phyloP scores from a whole-genome alignment of 2,113 vertebrate genomes.

The Callopanchax toddi region DNA sequence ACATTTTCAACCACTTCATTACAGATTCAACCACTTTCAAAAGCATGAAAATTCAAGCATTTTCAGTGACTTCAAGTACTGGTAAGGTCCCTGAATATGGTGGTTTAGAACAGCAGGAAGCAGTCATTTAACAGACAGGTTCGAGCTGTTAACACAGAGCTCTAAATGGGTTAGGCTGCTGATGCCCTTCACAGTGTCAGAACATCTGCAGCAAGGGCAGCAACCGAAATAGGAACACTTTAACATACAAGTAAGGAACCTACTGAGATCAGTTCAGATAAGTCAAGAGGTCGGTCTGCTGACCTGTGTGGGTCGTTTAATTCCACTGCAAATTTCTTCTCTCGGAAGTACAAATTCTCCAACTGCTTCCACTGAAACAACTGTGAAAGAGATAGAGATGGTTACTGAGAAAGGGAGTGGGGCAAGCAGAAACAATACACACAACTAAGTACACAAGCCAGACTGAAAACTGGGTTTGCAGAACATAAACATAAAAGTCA shows the following conservation, averaged over 20 bases:
- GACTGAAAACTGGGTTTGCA: constrained; percentile 29
- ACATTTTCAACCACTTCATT: too few relatives aligned
- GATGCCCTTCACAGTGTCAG: constrained; percentile 46
- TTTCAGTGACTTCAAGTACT: too few relatives aligned
- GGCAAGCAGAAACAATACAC: constrained; percentile 16
- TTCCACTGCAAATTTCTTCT: constrained; percentile 99
- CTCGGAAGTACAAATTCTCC: constrained; percentile 98
- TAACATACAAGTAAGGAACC: constrained; percentile 12
- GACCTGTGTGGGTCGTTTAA: constrained; percentile 95
- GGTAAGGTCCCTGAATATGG: too few relatives aligned
- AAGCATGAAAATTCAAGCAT: too few relatives aligned
- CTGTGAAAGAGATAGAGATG: constrained; percentile 64
- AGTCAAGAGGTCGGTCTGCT: constrained; percentile 52
- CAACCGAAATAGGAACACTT: constrained; percentile 44
- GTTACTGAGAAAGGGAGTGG: background rate
- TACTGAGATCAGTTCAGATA: constrained; percentile 17
- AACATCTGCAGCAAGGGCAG: constrained; percentile 18
- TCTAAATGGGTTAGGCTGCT: constrained; percentile 30
- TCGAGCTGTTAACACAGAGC: constrained; percentile 40
- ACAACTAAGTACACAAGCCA: constrained; percentile 31
- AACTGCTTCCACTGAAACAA: constrained; percentile 98
- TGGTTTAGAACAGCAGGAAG: constrained; percentile 30
- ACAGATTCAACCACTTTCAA: too few relatives aligned
- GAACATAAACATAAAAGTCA: constrained; percentile 8
- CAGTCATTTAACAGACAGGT: constrained; percentile 43